These are phyloP conservation scores for Scaptomyza montana DNA, from an alignment of 1,140 invertebrate genomes.

Conservation along the genomic window DNA sequence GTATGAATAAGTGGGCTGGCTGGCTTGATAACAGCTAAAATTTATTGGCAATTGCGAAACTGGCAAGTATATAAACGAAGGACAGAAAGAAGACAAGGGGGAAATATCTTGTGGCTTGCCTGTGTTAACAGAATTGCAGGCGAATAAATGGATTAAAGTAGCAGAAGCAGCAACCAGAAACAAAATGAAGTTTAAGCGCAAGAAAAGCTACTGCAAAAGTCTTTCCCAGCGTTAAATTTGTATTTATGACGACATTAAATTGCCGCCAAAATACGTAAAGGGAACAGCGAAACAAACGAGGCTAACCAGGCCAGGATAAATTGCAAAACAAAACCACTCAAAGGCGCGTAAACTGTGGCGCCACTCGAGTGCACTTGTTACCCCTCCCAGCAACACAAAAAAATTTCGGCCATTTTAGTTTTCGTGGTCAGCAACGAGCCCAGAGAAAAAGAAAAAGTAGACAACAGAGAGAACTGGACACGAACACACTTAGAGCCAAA, in stretches of 20 bases:
- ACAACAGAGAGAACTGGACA: conserved; percentile 10
- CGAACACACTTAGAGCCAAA: conserved; percentile 57
- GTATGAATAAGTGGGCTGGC: conserved; percentile 69
- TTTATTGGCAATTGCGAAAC: conserved; percentile 71
- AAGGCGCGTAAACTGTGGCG: conserved; percentile 70
- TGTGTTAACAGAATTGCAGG: conserved; percentile 68
- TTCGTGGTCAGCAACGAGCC: conserved; percentile 24
- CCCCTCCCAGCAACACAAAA: conserved; percentile 6
- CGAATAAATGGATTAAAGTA: conserved; percentile 49
- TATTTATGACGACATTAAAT: conserved; percentile 81
- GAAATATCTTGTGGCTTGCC: background rate
- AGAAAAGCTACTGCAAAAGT: conserved; percentile 39
- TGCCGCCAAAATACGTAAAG: conserved; percentile 51
- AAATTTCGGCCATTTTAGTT: conserved; percentile 42
- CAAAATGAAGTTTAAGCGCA: conserved; percentile 71
- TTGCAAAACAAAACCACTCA: conserved; percentile 78
- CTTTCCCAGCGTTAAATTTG: conserved; percentile 71
- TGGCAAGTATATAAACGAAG: conserved; percentile 34
- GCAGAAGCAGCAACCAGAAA: background rate
- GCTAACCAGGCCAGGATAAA: conserved; percentile 73
- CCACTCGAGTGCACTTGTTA: conserved; percentile 17
- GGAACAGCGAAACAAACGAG: conserved; percentile 11
- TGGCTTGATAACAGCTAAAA: conserved; percentile 70
- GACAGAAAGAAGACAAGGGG: background rate
- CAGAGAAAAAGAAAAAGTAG: background rate